Evolutionary conservation across 2,797 vertebrate genomes (phyloP).

Genomic region (Molossus molossus): DNA sequence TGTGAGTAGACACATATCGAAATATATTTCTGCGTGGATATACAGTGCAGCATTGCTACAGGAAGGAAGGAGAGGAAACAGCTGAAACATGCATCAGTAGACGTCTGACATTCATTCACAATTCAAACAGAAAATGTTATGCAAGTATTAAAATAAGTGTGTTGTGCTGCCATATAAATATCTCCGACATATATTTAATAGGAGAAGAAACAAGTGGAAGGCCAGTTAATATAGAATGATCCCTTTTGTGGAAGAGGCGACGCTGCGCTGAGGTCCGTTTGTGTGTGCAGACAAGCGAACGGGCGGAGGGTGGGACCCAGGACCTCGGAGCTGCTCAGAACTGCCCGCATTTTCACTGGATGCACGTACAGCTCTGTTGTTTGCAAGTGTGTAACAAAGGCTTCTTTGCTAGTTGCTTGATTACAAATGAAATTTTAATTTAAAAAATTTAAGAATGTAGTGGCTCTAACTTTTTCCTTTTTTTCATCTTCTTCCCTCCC

Average conservation of each 20-base stretch:
- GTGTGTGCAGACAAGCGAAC: too few species aligned
- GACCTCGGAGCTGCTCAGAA: not conserved
- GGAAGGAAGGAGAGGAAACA: not conserved
- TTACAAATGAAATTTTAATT: not conserved
- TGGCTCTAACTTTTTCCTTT: not conserved
- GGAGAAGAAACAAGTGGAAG: not conserved
- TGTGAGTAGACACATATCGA: not conserved
- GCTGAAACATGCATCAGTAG: not conserved
- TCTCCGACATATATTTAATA: not conserved
- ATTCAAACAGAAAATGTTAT: slow-evolving; percentile 22
- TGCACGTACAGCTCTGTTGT: not conserved
- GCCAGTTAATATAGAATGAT: not conserved
- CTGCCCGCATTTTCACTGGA: not conserved
- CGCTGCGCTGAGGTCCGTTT: not conserved
- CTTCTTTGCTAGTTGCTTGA: not conserved
- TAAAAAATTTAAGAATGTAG: not conserved
- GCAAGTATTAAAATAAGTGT: not conserved
- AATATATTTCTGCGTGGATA: not conserved
- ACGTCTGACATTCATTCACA: not conserved
- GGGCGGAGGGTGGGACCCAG: not conserved
- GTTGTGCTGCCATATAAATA: not conserved
- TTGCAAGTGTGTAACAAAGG: not conserved
- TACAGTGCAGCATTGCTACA: not conserved
- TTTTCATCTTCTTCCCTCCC: not conserved
- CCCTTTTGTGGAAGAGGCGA: not conserved